phyloP scores from a whole-genome alignment of 2,113 vertebrate species.

The Tauraco erythrolophus region DNA sequence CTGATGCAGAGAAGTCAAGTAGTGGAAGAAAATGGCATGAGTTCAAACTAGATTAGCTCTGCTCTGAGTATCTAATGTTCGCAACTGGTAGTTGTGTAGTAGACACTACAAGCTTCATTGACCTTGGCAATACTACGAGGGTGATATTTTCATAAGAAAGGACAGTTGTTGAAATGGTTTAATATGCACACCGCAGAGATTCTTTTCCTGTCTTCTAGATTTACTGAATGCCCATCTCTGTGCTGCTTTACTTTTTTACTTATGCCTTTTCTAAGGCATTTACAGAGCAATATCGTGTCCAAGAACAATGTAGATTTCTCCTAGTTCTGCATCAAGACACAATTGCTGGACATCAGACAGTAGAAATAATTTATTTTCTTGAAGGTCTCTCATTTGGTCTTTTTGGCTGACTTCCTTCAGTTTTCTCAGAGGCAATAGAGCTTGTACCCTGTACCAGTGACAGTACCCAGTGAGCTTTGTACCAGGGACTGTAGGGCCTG shows the following conservation, averaged over 20 bases:
- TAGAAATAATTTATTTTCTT: not conserved
- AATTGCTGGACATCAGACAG: not conserved
- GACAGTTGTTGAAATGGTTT: not conserved
- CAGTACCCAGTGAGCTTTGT: not conserved
- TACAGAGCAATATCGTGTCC: not conserved
- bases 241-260: not conserved
- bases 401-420: not conserved
- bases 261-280: not conserved
- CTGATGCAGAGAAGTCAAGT: not conserved
- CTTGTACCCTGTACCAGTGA: not conserved
- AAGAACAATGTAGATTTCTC: not conserved
- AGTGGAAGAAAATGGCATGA: not conserved
- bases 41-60: not conserved
- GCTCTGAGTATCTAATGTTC: not conserved
- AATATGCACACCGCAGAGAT: not conserved
- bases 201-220: not conserved
- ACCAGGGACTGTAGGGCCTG: not conserved
- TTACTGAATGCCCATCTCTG: not conserved
- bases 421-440: not conserved
- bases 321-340: not conserved
- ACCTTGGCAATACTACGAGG: not conserved
- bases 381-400: not conserved
- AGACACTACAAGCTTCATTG: not conserved
- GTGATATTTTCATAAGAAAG: not conserved
- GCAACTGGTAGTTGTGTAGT: not conserved